Percentiles rank a stretch among this genome's conserved stretches.
phyloP scores from a whole-genome alignment of 1,140 invertebrate genomes.

The Asbolus verrucosus region DNA sequence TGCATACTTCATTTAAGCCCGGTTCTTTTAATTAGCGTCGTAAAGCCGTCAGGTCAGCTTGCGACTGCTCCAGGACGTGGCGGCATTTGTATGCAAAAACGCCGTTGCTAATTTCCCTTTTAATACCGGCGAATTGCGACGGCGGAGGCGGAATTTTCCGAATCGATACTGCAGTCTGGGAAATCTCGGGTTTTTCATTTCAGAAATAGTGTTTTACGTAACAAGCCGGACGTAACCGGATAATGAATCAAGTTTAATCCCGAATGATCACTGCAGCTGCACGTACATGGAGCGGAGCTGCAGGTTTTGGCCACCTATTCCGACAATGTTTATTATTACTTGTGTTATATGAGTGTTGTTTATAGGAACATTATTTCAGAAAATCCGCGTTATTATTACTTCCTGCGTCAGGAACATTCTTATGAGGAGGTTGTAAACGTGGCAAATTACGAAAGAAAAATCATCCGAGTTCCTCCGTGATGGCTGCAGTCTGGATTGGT shows the following conservation, averaged over 20 bases:
- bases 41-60: constrained; percentile 1
- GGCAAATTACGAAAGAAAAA: background rate
- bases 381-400: no score
- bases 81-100: background rate
- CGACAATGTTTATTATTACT: constrained; percentile 1
- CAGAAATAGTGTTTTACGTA: background rate
- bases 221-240: background rate
- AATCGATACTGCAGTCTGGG: no score
- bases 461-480: background rate
- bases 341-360: background rate
- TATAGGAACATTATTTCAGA: no score
- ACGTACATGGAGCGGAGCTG: no score
- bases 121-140: background rate
- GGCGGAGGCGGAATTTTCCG: no score
- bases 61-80: background rate
- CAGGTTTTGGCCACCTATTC: background rate
- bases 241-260: constrained; percentile 10
- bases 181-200: no score
- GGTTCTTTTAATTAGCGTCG: constrained; percentile 11
- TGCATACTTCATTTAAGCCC: background rate
- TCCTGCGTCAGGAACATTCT: no score
- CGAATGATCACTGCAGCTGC: constrained; percentile 1
- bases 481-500: background rate
- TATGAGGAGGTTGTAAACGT: no score
- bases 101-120: background rate